Base-by-base conservation (phyloP, 2,113 vertebrate species). In the Leucosticte australis region DNA sequence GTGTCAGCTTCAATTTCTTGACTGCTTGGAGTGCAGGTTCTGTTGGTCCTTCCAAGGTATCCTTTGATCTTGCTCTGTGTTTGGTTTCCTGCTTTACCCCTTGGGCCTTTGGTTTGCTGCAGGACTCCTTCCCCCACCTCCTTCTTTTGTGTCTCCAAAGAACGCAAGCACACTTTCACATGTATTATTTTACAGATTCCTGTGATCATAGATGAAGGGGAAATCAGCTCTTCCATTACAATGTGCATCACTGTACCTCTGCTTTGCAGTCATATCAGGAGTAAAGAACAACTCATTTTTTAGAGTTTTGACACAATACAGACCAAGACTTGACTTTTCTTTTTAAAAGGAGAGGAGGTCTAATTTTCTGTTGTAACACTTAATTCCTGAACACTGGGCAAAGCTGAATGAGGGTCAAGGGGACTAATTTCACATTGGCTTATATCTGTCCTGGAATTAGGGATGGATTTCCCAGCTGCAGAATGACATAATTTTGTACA, bases 1-100 rank as follows among this genome's bases (percentile, higher is more conserved):
- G 62, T 96, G 97, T 97, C 97, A 97, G 96, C 94, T 96, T 97
- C 97, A 96, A 97, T 98, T 97, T 96, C 91, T 95, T 80, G 75
- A 79, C 77, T 96, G 49, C 83, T 77, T 56, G 60, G 68, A 97
- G 83, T 42, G 49, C 96, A 95, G 79, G 81, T 95, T 94, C 62
- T 96, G 71, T 46, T 94, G 83, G 95, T 92, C 90, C 73, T 94
- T 85, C 78, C 74, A 89, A 97, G 80, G 74, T 85, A 87, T 95
- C 78, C 52, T 95, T 97, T 97, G 97, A 96, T 96, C 87, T 95
- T 90, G 49, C 52, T 82, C 76, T 57, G 0, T 8, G 41, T 94
- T 93, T 95, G 44, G 81, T 92, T 91, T 92, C 95, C 88, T 94
- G 68, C 47, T 85, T 95, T 92, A 97, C 86, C 81, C 81, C 91